These are phyloP conservation scores for Hafferia zeledoni DNA, from an alignment of 2,797 vertebrate species.

Conservation along the genomic window DNA sequence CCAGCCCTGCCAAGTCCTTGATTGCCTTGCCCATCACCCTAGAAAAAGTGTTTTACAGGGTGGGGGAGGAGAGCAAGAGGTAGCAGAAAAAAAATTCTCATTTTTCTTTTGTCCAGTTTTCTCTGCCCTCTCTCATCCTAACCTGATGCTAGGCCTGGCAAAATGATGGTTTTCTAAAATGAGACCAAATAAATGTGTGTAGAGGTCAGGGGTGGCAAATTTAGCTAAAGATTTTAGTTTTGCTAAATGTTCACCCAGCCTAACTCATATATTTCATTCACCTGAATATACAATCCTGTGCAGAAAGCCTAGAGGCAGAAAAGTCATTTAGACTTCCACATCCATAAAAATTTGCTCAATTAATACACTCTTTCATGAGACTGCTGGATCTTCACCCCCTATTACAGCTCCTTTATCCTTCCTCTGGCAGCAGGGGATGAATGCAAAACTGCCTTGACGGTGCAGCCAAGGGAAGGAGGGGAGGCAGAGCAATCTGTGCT, in stretches of 20 bases:
- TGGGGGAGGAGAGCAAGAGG: not conserved
- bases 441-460: not conserved
- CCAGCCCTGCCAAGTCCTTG: not conserved
- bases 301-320: conserved; percentile 51
- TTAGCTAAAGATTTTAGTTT: conserved; percentile 59
- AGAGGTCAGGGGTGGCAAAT: conserved; percentile 29
- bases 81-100: not conserved
- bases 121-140: not conserved
- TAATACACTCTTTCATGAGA: conserved; percentile 5
- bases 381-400: not conserved
- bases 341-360: conserved; percentile 58
- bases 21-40: not conserved
- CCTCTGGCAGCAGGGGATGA: not conserved
- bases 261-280: conserved; percentile 20
- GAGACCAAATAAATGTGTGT: conserved; percentile 19
- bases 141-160: not conserved
- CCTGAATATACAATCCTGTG: conserved; percentile 21
- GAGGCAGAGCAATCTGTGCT: not conserved
- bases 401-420: not conserved
- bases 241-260: conserved; percentile 21
- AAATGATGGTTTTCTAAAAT: conserved; percentile 1
- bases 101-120: not conserved
- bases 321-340: conserved; percentile 53
- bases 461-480: not conserved
- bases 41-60: not conserved